Evolutionary conservation across 2,888 invertebrate genomes (phyloP), one percentile per base, ranked within the genome.

Genomic region (Polymixis flavicincta): DNA sequence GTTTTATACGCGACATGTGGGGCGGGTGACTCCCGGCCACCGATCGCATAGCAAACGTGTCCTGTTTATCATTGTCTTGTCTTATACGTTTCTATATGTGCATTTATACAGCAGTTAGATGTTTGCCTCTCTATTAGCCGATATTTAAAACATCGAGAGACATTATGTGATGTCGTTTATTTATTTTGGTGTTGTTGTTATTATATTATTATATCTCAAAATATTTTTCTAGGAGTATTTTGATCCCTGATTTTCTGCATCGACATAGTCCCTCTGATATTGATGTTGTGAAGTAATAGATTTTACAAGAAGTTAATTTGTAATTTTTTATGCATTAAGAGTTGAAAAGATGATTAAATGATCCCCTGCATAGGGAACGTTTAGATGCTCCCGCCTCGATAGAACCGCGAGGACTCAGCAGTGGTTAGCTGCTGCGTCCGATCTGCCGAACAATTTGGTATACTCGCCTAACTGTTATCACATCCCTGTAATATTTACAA

Each of bases 61-160:
- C 94, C 93, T 95, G 94, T 96, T 87, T 91, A 93, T 95, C 91
- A 94, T 93, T 96, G 95, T 96, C 93, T 94, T 96, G 95, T 96
- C 93, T 86, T 88, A 84, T 92, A 92, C 93, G 95, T 96, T 94
- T 93, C 90, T 96, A 89, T 95, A 95, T 96, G 96, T 96, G 96
- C 95, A 96, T 96, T 93, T 93, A 92, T 92, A 92, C 93, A 93
- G 95, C 94, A 95, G 94, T 95, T 96, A 96, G 96, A 94, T 95
- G 95, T 95, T 94, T 94, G 95, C 93, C 94, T 95, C 94, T 95
- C 95, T 95, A 90, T 95, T 96, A 96, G 96, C 90, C 92, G 91
- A 94, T 94, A 91, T 87, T 92, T 90, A 91, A 90, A 92, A 92
- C 89, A 94, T 93, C 92, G 93, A 93, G 92, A 93, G 93, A 94